Evolutionary conservation across 2,113 vertebrate genomes (phyloP), one percentile per base, ranked within the genome.

Genomic region (Perca schrenkii): DNA sequence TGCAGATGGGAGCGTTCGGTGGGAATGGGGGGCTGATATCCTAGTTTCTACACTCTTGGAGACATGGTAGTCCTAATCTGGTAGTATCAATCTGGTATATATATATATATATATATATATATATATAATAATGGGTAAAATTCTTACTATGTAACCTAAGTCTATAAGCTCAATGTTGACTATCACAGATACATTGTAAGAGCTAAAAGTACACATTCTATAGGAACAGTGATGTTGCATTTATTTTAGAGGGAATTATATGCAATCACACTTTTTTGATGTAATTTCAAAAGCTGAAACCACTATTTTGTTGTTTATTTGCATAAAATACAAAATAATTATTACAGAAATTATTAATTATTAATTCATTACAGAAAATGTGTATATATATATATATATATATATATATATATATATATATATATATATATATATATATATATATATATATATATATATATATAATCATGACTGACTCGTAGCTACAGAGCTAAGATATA

Each of bases 1-100:
- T 93, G 83, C 90, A 93, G 90, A 91, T 92, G 92, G 90, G 88
- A 92, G 83, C 71, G 1, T 66, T 82, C 65, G 53, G 61, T 60
- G 72, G 79, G 67, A 82, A 65, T 84, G 81, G 54, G 68, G 73
- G 75, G 58, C 74, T 82, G 73, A 80, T 87, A 86, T 60, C 57
- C 74, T 69, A 56, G 22, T 87, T 90, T 74, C 28, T 80, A 65
- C 85, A 58, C 61, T 66, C 72, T 68, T 31, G 4, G 72, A 77
- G 78, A 81, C 25, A 65, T 52, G 8, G 19, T 6, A 10, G 19
- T 52, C 25, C 34, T 49, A 34, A 56, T 47, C 21, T 56, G 69
- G 15, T 36, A 0, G 19, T n/a, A n/a, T n/a, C n/a, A n/a, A n/a
- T n/a, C n/a, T n/a, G n/a, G n/a, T n/a, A n/a, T n/a, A n/a, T n/a